A percentile compares a stretch with the other conserved stretches of the same genome.
Conservation (phyloP, 2,797 vertebrate genomes). For the Orientallactaga sibirica region DNA sequence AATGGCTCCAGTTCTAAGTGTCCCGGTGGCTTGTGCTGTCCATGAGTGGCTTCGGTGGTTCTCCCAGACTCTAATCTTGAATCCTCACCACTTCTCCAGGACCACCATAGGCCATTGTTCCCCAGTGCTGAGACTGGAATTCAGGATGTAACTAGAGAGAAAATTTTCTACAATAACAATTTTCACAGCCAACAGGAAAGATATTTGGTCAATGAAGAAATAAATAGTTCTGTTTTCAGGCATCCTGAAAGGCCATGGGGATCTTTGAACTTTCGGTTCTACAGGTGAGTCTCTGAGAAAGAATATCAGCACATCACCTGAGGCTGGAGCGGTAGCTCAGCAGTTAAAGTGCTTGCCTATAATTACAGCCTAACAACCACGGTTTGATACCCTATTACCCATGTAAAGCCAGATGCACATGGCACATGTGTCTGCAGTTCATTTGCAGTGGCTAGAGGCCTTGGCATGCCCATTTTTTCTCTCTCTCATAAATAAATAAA, state of each 20-base stretch:
- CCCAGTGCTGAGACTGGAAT: not conserved
- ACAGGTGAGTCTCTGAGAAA: not conserved
- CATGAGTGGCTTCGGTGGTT: not conserved
- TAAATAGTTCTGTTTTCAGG: conserved; percentile 51
- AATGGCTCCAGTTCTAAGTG: not conserved
- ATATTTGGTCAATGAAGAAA: conserved; percentile 45
- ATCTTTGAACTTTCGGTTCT: conserved; percentile 50
- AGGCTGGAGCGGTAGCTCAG: too few relatives aligned
- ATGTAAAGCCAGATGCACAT: too few relatives aligned
- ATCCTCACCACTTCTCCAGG: conserved; percentile 12
- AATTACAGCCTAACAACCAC: too few relatives aligned
- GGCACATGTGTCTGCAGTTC: too few relatives aligned
- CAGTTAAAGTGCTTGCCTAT: too few relatives aligned
- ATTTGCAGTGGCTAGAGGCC: too few relatives aligned
- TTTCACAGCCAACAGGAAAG: conserved; percentile 18
- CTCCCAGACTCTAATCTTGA: not conserved
- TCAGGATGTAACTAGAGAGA: not conserved
- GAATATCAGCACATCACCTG: too few relatives aligned
- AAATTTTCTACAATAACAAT: conserved; percentile 30
- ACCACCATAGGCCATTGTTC: not conserved
- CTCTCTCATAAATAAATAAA: too few relatives aligned
- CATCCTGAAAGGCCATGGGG: not conserved
- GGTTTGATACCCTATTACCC: too few relatives aligned
- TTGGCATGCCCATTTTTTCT: too few relatives aligned
- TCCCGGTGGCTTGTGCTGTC: not conserved